Base-by-base conservation (phyloP, 2,113 vertebrate genomes). In the Xenopus borealis region DNA sequence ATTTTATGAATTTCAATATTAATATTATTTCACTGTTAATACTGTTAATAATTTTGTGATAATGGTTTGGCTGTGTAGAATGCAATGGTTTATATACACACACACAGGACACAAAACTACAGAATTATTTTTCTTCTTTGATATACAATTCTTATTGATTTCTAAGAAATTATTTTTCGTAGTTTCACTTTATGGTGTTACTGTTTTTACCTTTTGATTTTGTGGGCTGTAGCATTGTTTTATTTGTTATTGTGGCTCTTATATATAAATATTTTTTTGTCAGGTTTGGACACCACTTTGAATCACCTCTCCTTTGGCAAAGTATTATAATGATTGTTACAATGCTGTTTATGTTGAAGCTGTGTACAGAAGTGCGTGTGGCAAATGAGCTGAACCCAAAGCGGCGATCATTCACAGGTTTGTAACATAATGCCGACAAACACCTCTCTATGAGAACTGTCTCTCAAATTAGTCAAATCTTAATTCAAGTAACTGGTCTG, bases 321-420 rank as follows among this genome's bases (percentile, higher is more conserved):
- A 99, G 96, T 84, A 88, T 96, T 71, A 91, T 98, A 82, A 98
- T 99, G 96, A 98, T 96, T 75, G 78, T 86, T 62, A 95, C 96
- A 61, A 98, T 99, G 97, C 85, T 98, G 61, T 84, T 94, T 82
- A 99, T 98, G 97, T 87, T 98, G 82, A 93, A 92, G 79, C 88
- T 98, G 66, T 99, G 97, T 89, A 99, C 96, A 13, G 87, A 88
- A 63, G 94, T 99, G 72, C 94, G 94, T 0, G 86, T 91, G 85
- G 86, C 91, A 78, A 87, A 88, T 0, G 96, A 98, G 78, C 88
- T 97, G 75, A 93, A 85, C 62, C 82, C 92, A 66, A 94, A 93
- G 27, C 92, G 94, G 0, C 95, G 95, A 33, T 88, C 90, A 72
- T 99, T 99, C 77, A 83, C 94, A 96, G 96, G 97, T 99, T 75